phyloP scores from a whole-genome alignment of 1,140 invertebrate species.

The Bombus affinis region DNA sequence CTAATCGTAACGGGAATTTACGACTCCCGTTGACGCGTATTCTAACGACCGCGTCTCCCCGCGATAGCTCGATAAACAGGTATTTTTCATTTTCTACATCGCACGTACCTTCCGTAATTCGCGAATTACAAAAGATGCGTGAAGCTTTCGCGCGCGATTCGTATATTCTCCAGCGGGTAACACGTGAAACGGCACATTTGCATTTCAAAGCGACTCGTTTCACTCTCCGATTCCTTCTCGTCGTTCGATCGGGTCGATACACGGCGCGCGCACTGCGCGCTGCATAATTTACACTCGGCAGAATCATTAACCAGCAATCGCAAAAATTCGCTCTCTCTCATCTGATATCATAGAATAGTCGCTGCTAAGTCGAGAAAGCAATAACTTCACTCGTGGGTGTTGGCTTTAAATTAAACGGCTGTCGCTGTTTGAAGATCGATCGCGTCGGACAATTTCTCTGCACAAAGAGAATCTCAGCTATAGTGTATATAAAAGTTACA shows the following conservation, averaged over 20 bases:
- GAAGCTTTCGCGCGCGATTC: not conserved
- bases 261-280: not conserved
- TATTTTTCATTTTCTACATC: too few species aligned
- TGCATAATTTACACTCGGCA: conserved; percentile 31
- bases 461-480: not conserved
- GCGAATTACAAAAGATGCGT: not conserved
- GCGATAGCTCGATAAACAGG: too few species aligned
- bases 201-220: conserved; percentile 27
- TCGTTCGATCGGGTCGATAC: not conserved
- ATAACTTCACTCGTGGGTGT: not conserved
- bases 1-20: too few species aligned
- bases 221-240: not conserved
- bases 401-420: not conserved
- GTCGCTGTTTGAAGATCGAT: not conserved
- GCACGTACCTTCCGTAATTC: too few species aligned
- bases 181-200: conserved; percentile 9
- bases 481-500: not conserved
- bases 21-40: too few species aligned
- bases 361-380: not conserved
- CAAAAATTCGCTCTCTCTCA: not conserved
- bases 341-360: conserved; percentile 9
- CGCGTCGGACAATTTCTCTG: not conserved
- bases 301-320: conserved; percentile 6
- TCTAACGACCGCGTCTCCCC: too few species aligned
- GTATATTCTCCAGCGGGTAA: not conserved